phyloP scores from a whole-genome alignment of 2,888 invertebrate species.

The Calephelis perditalis region DNA sequence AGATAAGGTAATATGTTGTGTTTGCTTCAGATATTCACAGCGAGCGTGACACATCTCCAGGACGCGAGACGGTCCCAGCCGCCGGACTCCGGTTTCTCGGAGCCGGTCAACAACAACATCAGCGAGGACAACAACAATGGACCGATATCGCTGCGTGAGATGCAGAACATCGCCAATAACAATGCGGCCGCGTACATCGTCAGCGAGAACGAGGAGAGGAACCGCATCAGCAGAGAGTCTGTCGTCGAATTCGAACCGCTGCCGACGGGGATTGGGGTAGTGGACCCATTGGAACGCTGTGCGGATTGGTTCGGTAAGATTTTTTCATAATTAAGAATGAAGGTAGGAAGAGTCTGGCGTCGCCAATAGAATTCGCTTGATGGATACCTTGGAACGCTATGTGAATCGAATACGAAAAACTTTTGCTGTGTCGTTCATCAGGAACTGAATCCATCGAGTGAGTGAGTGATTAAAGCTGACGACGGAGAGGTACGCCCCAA shows the following conservation, averaged over 20 bases:
- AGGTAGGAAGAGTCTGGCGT: too few species aligned
- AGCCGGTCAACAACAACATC: slow-evolving; percentile 66
- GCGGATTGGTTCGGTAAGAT: slow-evolving; percentile 70
- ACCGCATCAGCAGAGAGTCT: slow-evolving; percentile 61
- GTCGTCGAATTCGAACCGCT: slow-evolving; percentile 68
- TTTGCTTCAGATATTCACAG: slow-evolving; percentile 54
- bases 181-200: slow-evolving; percentile 73
- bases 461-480: too few species aligned
- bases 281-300: slow-evolving; percentile 60
- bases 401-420: too few species aligned
- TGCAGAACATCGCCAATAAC: slow-evolving; percentile 78
- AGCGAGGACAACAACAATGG: slow-evolving; percentile 77
- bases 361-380: too few species aligned
- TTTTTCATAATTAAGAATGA: not conserved
- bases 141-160: slow-evolving; percentile 73
- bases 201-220: slow-evolving; percentile 70
- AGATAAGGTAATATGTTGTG: too few species aligned
- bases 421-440: too few species aligned
- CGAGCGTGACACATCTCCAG: slow-evolving; percentile 62
- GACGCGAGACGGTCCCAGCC: slow-evolving; percentile 59
- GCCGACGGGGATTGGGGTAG: slow-evolving; percentile 50
- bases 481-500: too few species aligned
- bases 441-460: too few species aligned
- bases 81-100: slow-evolving; percentile 65
- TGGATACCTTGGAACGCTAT: too few species aligned